Evolutionary conservation across 2,113 vertebrate genomes (phyloP).

Genomic region (Poeciliopsis retropinna): DNA sequence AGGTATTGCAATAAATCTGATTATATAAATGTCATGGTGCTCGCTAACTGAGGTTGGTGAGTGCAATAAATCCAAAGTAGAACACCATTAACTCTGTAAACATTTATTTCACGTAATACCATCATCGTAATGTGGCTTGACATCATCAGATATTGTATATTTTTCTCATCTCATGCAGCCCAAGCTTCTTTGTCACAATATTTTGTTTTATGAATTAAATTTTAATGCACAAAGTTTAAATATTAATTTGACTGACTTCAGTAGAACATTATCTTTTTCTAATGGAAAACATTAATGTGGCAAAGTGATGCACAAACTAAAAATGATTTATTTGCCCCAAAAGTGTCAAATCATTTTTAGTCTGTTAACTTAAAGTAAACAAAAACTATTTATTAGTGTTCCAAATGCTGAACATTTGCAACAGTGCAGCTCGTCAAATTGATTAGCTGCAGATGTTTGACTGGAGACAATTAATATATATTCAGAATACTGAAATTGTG

Average conservation of each 20-base stretch:
- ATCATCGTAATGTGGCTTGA: background rate
- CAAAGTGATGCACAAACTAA: background rate
- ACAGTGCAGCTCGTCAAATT: background rate
- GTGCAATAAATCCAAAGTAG: background rate
- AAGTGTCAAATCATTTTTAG: background rate
- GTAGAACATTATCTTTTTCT: background rate
- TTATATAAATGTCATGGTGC: background rate
- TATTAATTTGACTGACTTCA: background rate
- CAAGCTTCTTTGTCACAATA: background rate
- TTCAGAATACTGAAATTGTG: background rate
- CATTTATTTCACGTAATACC: background rate
- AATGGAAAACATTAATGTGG: background rate
- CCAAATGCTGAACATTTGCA: too few species aligned
- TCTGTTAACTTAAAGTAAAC: background rate
- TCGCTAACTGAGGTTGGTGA: background rate
- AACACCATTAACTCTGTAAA: background rate
- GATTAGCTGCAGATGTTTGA: background rate
- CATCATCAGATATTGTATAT: background rate
- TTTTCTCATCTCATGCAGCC: background rate
- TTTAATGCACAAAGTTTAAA: background rate
- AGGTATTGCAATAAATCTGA: background rate
- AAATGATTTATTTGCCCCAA: background rate
- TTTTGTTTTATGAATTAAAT: background rate
- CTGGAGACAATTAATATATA: background rate
- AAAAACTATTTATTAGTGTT: background rate